Percentiles rank a stretch among this genome's conserved stretches.
Evolutionary conservation across 2,888 invertebrate genomes (phyloP).

Genomic region (Pheosia gnoma): DNA sequence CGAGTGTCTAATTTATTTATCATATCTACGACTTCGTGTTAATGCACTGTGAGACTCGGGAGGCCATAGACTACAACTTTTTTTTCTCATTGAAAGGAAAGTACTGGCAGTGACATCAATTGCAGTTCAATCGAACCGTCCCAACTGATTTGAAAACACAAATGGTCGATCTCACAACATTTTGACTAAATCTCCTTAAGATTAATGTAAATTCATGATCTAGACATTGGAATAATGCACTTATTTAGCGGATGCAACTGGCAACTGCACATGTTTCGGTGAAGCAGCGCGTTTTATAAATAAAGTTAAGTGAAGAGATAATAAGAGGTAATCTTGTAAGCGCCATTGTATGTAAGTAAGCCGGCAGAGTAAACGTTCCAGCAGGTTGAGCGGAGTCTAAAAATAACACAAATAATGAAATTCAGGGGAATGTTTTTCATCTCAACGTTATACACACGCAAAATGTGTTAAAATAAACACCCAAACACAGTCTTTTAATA

Average conservation of each 20-base stretch:
- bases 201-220: slow-evolving; percentile 52
- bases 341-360: slow-evolving; percentile 74
- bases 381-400: slow-evolving; percentile 80
- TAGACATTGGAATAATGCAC: slow-evolving; percentile 52
- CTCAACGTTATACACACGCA: slow-evolving; percentile 79
- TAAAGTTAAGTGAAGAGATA: slow-evolving; percentile 36
- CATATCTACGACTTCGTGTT: slow-evolving; percentile 58
- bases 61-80: slow-evolving; percentile 52
- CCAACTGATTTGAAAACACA: slow-evolving; percentile 72
- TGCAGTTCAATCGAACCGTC: slow-evolving; percentile 62
- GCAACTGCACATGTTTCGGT: slow-evolving; percentile 17
- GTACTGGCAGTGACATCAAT: slow-evolving; percentile 71
- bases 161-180: slow-evolving; percentile 67
- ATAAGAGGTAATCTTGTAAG: slow-evolving; percentile 67
- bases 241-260: slow-evolving; percentile 29
- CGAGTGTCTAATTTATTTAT: slow-evolving; percentile 67
- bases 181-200: slow-evolving; percentile 53
- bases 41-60: slow-evolving; percentile 72
- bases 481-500: slow-evolving; percentile 79
- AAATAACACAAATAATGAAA: slow-evolving; percentile 82
- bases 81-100: slow-evolving; percentile 57
- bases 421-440: slow-evolving; percentile 83
- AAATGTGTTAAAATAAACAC: slow-evolving; percentile 83
- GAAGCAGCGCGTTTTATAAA: slow-evolving; percentile 23
- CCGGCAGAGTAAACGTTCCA: slow-evolving; percentile 73